These are phyloP conservation scores for Biston betularia DNA, from an alignment of 2,888 invertebrate genomes.

Conservation along the genomic window DNA sequence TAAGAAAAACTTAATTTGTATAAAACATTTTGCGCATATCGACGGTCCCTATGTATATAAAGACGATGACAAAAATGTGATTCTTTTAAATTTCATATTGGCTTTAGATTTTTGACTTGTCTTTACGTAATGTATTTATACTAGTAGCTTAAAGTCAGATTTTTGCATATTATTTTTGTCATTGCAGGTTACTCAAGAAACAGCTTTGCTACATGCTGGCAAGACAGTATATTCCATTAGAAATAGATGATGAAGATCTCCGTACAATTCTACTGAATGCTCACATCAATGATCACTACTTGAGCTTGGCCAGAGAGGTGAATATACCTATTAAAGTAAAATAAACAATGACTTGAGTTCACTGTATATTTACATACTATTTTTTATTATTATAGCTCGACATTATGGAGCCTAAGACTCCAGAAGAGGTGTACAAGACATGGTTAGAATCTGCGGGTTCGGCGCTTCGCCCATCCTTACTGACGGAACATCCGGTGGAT, in stretches of 20 bases:
- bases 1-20: conserved; percentile 77
- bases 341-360: neutral
- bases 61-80: too few relatives aligned
- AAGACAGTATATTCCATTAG: conserved; percentile 96
- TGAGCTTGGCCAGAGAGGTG: conserved; percentile 96
- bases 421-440: conserved; percentile 99
- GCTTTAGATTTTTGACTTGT: too few relatives aligned
- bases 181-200: conserved; percentile 91
- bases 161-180: conserved; percentile 17
- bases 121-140: too few relatives aligned
- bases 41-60: too few relatives aligned
- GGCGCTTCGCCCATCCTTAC: conserved; percentile 89
- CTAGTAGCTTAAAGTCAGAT: too few relatives aligned
- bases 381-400: conserved; percentile 88
- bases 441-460: conserved; percentile 95
- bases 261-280: conserved; percentile 97
- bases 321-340: neutral
- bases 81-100: too few relatives aligned
- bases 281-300: conserved; percentile 96
- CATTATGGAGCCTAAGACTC: conserved; percentile 99
- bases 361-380: neutral
- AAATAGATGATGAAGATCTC: conserved; percentile 93
- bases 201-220: conserved; percentile 99
- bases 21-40: too few relatives aligned
- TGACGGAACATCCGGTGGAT: conserved; percentile 92